A percentile compares a stretch with the other conserved stretches of the same genome.
These are phyloP conservation scores for Stictonetta naevosa DNA, from an alignment of 2,113 vertebrate genomes.

Conservation along the genomic window DNA sequence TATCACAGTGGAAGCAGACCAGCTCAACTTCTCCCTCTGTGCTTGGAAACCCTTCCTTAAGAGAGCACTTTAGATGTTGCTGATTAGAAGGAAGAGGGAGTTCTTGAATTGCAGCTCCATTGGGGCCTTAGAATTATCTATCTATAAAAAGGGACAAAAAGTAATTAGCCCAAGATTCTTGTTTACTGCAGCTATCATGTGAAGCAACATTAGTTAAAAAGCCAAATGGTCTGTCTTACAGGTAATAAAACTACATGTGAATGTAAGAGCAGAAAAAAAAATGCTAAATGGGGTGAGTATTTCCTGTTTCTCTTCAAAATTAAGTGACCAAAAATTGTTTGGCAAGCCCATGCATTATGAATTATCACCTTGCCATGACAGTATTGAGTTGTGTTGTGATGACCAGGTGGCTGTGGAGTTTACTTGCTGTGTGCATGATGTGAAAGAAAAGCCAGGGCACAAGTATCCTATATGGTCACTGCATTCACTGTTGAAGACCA, in stretches of 20 bases:
- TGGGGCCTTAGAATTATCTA: neutral
- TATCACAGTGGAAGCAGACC: neutral
- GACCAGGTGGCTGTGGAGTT: neutral
- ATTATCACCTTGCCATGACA: neutral
- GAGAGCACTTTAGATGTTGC: neutral
- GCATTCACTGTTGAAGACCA: neutral
- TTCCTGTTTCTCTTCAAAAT: neutral
- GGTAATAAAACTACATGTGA: slow-evolving; percentile 88
- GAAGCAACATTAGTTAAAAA: neutral
- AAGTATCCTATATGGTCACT: neutral
- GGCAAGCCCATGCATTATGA: neutral
- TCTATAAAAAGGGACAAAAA: neutral
- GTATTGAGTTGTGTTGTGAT: neutral
- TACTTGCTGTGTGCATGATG: neutral
- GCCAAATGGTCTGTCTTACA: slow-evolving; percentile 56
- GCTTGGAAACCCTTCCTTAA: neutral
- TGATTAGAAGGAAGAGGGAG: neutral
- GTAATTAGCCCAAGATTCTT: neutral
- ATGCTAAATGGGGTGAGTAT: slow-evolving; percentile 83
- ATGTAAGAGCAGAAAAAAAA: slow-evolving; percentile 81
- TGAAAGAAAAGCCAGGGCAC: neutral
- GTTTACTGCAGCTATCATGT: neutral
- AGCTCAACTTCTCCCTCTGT: neutral
- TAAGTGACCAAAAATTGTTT: neutral
- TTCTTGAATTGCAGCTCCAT: neutral